Evolutionary conservation across 1,140 invertebrate genomes (phyloP), one percentile per base, ranked within the genome.

Genomic region (Vanessa atalanta): DNA sequence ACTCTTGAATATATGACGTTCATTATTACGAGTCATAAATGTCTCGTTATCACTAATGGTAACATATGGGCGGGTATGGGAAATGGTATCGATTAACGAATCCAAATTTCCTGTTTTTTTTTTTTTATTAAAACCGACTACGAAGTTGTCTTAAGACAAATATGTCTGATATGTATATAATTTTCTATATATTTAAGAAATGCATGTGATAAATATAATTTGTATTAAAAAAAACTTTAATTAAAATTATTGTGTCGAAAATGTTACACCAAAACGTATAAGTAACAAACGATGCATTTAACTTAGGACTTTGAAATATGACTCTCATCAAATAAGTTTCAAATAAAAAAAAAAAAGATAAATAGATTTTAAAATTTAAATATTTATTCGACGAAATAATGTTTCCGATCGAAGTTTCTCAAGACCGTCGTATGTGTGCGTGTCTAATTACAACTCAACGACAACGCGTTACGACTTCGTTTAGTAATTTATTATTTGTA

Each of bases 11-110:
- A 61, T 37, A 71, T 71, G 48, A 31, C 77, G 80, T 81, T 77
- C 82, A 83, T 81, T 80, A 81, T 84, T 82, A 84, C 76, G 87
- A 81, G 84, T 72, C 73, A 81, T 90, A 90, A 89, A 90, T 61
- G 85, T 87, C 86, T 90, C 84, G 87, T 90, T 88, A 89, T 82
- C 74, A 68, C 81, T 88, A 88, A 88, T 84, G 80, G 85, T 85
- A 88, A 88, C 88, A 89, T 89, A 90, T 86, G 87, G 85, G 73
- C 70, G 75, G 78, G 78, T 76, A 79, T 82, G 80, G 81, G 83
- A 88, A 90, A 78, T 76, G 65, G 79, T 78, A 85, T 81, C 82
- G 80, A 81, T 81, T 77, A 72, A 75, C 64, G 63, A 70, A 73
- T 75, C 72, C 74, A 65, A 77, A 77, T 87, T 85, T 84, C 82